A percentile compares a stretch with the other conserved stretches of the same genome.
Conservation (phyloP, 2,888 invertebrate species). For the Amorpha juglandis region DNA sequence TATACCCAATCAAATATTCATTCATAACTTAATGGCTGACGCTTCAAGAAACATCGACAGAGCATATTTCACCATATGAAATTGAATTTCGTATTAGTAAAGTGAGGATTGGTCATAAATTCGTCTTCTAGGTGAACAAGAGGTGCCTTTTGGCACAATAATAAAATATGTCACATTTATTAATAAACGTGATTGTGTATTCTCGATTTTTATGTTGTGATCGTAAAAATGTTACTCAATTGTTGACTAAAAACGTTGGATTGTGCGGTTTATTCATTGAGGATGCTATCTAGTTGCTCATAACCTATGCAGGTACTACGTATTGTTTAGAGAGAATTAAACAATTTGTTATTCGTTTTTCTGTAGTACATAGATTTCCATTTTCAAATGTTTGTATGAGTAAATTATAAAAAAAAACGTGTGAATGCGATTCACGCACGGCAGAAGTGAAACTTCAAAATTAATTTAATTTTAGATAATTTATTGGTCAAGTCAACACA, state of each 20-base stretch:
- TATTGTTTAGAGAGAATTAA: neutral
- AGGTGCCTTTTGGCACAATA: conserved; percentile 51
- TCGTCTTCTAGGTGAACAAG: conserved; percentile 36
- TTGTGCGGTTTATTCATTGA: neutral
- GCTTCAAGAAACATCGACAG: neutral
- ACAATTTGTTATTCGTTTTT: too few species aligned
- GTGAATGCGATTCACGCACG: too few species aligned
- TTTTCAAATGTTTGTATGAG: too few species aligned
- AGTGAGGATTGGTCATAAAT: conserved; percentile 29
- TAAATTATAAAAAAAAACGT: too few species aligned
- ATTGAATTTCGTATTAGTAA: conserved; percentile 26
- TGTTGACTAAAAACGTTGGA: neutral
- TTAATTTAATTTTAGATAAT: too few species aligned
- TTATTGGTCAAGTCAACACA: too few species aligned
- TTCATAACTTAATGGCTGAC: neutral
- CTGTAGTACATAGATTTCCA: too few species aligned
- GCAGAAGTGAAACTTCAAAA: too few species aligned
- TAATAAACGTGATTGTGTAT: conserved; percentile 30
- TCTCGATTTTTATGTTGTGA: conserved; percentile 7
- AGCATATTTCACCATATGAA: neutral
- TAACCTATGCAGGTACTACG: too few species aligned
- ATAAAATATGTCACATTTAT: conserved; percentile 53
- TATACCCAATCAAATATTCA: neutral
- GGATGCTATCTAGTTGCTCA: too few species aligned
- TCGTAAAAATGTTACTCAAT: conserved; percentile 17